Evolutionary conservation across 92 coral and sea anemone genomes (phyloP), one percentile per base, ranked within the genome.

Genomic region (Umimayanthus chanpuru): DNA sequence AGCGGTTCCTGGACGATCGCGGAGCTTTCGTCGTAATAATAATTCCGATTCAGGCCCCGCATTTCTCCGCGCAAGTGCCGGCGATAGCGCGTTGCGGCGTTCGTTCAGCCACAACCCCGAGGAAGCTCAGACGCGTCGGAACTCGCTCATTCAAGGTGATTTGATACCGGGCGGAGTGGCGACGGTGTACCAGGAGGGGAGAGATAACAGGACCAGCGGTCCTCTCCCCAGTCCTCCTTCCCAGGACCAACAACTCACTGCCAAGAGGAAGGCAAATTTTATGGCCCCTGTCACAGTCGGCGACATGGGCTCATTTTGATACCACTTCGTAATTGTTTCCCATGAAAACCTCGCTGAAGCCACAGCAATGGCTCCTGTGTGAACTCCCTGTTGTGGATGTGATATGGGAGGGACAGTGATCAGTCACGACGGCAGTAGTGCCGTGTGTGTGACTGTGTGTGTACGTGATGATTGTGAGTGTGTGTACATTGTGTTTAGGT

Each of bases 61-160:
- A 1, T 76, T 70, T 82, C 91, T 93, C 20, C 92, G 87, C 39
- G 40, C 87, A 26, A 83, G n/a, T 32, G 30, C 78, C 28, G 58
- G 25, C 64, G 87, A 83, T 83, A 14, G 77, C 77, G 78, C 73
- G 25, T 43, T 90, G 28, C 94, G 98, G 28, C 94, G 98, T 47
- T 95, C 98, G 66, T 93, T 95, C 74, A 95, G 98, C 82, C 96
- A 95, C 88, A 92, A 95, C 77, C 98, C 94, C 68, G 98, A 95
- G 79, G 94, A 92, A 70, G 90, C 88, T 0, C 68, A 38, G 41
- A 93, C 88, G 26, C 80, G 98, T 21, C 81, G 98, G 71, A 77
- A 90, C 8, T 93, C 98, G 21, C 93, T 95, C 39, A 91, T 89
- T 61, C 95, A 89, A 7, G 39, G 85, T 36, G 96, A 94, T 50